Base-by-base conservation (phyloP, 2,888 invertebrate genomes). In the Brachylomia viminalis region DNA sequence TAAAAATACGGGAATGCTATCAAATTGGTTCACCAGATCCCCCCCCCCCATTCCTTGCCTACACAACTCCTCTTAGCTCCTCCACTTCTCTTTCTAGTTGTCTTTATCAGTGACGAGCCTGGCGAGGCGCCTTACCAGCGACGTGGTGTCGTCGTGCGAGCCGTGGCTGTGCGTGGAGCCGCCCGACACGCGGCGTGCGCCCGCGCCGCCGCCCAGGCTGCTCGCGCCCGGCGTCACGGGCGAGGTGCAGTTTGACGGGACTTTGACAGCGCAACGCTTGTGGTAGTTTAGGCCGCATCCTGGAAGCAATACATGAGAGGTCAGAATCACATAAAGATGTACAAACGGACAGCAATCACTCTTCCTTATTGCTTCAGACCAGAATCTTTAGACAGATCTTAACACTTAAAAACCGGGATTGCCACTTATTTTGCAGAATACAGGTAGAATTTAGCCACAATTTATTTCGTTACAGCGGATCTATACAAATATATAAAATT, bases 231-330 rank as follows among this genome's bases (percentile, higher is more conserved):
- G 80, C 59, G 80, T 65, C 74, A 82, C 80, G 45, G 87, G 86
- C 87, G 77, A 92, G 90, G 74, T 92, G 97, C 99, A 99, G 97
- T 99, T 99, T 93, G 99, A 99, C 68, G 99, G 99, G 85, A 99
- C 99, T 96, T 99, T 99, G 85, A 99, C 98, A 66, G 98, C 98
- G 95, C 98, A 99, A 69, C 99, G 97, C 95, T 99, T 99, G 97
- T 99, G 99, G 97, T 99, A 99, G 97, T 99, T 99, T 92, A 99
- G 97, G 23, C 99, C 98, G 97, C 99, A 99, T 87, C 99, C 99
- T 99, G 96, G 17, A 86, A 86, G 1, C 11, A 30, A 72, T 15
- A 30, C 3, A 42, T 15, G 4, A 33, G 8, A 4, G 47, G 17
- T 67, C 11, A 67, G 17, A n/a, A 23, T 66, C 15, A 47, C 30